Percentiles rank a stretch among this genome's conserved stretches.
These are phyloP conservation scores for Acleris laterana DNA, from an alignment of 2,888 invertebrate species.

Conservation along the genomic window DNA sequence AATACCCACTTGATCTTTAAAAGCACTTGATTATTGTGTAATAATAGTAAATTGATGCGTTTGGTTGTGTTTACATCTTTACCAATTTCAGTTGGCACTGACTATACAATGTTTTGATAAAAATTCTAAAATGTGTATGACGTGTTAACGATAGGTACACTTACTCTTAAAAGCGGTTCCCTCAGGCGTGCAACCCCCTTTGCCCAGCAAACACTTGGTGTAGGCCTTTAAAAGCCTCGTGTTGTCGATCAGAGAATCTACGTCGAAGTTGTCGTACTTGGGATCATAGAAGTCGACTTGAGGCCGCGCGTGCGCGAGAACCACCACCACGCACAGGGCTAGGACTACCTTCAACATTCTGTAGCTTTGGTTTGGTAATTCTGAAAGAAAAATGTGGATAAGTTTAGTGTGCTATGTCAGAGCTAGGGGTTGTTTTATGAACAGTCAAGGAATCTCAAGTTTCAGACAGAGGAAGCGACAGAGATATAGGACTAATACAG, in stretches of 20 bases:
- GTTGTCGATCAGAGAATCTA: slow-evolving; percentile 48
- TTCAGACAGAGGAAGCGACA: no score
- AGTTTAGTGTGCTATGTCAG: no score
- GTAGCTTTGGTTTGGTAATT: neutral
- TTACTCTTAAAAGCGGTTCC: slow-evolving; percentile 57
- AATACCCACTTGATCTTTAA: no score
- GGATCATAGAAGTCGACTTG: slow-evolving; percentile 46
- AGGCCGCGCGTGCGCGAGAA: slow-evolving; percentile 47
- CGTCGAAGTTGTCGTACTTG: slow-evolving; percentile 56
- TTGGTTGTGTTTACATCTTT: no score
- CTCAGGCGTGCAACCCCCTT: slow-evolving; percentile 59
- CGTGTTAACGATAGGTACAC: slow-evolving; percentile 28
- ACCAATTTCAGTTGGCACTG: no score
- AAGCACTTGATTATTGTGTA: no score
- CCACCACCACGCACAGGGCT: slow-evolving; percentile 44
- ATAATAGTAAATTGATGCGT: no score
- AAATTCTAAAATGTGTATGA: no score
- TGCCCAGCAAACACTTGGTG: slow-evolving; percentile 49
- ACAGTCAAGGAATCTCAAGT: no score
- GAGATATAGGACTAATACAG: no score
- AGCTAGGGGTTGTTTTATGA: no score
- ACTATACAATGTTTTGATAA: no score
- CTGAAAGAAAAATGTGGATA: neutral
- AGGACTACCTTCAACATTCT: slow-evolving; percentile 59
- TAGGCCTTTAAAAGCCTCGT: slow-evolving; percentile 49